Evolutionary conservation across 2,888 invertebrate species (phyloP), one percentile per base, ranked within the genome.

Genomic region (Ophioninae sp.): DNA sequence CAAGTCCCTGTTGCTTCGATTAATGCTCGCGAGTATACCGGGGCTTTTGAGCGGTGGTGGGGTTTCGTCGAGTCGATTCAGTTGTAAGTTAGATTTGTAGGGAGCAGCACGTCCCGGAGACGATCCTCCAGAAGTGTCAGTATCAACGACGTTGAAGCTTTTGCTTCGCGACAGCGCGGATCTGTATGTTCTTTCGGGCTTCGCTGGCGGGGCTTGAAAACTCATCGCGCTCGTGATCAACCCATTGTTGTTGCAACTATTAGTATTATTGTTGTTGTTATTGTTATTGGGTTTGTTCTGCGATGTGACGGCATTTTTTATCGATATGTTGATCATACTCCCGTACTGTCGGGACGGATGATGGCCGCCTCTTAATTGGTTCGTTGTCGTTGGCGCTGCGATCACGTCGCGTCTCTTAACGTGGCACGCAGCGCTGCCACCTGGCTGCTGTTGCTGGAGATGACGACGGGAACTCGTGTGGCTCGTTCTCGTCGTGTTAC

Each of bases 1-100:
- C 39, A 97, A 93, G 91, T 97, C 97, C 84, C 96, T 95, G 90
- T 97, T 97, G 92, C 97, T 97, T 86, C 97, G 95, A 91, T 96
- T 97, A 84, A 97, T 96, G 86, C 97, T 96, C 80, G 97, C 97
- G 59, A 98, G 96, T 86, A 98, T 96, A 61, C 97, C 97, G 0
- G 97, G 97, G 91, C 97, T 97, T 91, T 97, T 97, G 8, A 97
- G 93, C 79, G 96, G 95, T 0, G 96, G 96, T 8, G 13, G 50
- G 13, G 95, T 95, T 89, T 96, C 96, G 86, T 96, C 95, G 69
- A 96, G 93, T 23, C 95, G 94, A 89, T 95, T 96, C 67, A 97
- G 93, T 90, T 97, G 96, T 56, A 97, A 96, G 92, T 96, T 97
- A 5, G 96, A 97, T 91, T 96, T 96, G 93, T 96, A 96, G 93